Evolutionary conservation across 1,140 invertebrate genomes (phyloP).

Genomic region (Eufriesea mexicana): DNA sequence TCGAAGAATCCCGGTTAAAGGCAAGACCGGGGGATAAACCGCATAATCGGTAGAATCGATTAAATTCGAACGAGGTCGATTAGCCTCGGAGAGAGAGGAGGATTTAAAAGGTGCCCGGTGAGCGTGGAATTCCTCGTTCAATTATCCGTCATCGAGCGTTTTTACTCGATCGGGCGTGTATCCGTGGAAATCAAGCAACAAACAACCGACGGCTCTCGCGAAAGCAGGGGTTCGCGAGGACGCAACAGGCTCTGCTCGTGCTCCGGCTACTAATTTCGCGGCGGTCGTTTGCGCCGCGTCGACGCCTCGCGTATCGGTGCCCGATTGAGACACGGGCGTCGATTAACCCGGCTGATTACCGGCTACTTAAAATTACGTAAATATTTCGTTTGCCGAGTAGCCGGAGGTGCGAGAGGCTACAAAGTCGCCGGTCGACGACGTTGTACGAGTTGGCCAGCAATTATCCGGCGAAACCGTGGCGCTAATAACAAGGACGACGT

Average conservation of each 20-base stretch:
- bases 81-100: not conserved
- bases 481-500: constrained; percentile 19
- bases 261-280: constrained; percentile 15
- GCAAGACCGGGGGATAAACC: not conserved
- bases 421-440: not conserved
- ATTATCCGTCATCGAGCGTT: not conserved
- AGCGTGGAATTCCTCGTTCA: not conserved
- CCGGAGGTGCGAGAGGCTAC: not conserved
- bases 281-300: not conserved
- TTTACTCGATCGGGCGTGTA: no score
- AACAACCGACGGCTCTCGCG: not conserved
- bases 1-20: no score
- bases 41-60: not conserved
- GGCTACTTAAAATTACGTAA: constrained; percentile 42
- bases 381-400: not conserved
- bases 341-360: constrained; percentile 3
- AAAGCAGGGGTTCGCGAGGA: not conserved
- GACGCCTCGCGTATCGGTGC: not conserved
- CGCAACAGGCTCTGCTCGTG: constrained; percentile 9
- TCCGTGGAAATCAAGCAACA: not conserved
- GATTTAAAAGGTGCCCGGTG: not conserved
- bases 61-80: not conserved
- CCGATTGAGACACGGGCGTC: not conserved
- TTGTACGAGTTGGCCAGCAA: not conserved
- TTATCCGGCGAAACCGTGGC: constrained; percentile 7